phyloP scores from a whole-genome alignment of 2,113 vertebrate species.

The Taxidea taxus region DNA sequence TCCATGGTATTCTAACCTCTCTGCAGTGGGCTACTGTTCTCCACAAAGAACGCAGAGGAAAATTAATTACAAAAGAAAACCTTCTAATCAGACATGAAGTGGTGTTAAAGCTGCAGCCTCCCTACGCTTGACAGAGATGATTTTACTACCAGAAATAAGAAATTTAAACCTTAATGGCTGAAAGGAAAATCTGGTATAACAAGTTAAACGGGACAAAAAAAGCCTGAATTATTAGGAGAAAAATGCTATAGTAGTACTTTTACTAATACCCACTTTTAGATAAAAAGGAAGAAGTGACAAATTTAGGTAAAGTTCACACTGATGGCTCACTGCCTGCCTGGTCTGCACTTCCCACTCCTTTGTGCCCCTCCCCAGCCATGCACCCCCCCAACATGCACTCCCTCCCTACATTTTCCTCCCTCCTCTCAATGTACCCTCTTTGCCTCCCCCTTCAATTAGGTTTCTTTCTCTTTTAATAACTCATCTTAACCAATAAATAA shows the following conservation, averaged over 20 bases:
- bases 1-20: slow-evolving; percentile 84
- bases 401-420: not conserved
- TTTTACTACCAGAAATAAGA: slow-evolving; percentile 68
- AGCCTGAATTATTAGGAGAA: slow-evolving; percentile 12
- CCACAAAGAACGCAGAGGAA: slow-evolving; percentile 77
- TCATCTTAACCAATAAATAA: slow-evolving; percentile 19
- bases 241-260: slow-evolving; percentile 38
- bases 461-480: slow-evolving; percentile 30
- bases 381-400: too few relatives aligned
- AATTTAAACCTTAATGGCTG: slow-evolving; percentile 57
- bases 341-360: not conserved
- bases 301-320: not conserved
- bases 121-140: slow-evolving; percentile 55
- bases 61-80: slow-evolving; percentile 83
- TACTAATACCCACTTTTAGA: slow-evolving; percentile 42
- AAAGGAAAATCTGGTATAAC: slow-evolving; percentile 52
- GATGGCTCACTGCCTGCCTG: not conserved
- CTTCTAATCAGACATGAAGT: slow-evolving; percentile 78
- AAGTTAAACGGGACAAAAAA: slow-evolving; percentile 22
- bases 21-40: slow-evolving; percentile 82
- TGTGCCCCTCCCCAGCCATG: not conserved
- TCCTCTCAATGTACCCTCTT: not conserved
- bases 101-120: slow-evolving; percentile 65
- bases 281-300: slow-evolving; percentile 36
- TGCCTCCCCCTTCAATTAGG: not conserved